Conservation (phyloP, 2,113 vertebrate genomes). For the Scartelaos histophorus region DNA sequence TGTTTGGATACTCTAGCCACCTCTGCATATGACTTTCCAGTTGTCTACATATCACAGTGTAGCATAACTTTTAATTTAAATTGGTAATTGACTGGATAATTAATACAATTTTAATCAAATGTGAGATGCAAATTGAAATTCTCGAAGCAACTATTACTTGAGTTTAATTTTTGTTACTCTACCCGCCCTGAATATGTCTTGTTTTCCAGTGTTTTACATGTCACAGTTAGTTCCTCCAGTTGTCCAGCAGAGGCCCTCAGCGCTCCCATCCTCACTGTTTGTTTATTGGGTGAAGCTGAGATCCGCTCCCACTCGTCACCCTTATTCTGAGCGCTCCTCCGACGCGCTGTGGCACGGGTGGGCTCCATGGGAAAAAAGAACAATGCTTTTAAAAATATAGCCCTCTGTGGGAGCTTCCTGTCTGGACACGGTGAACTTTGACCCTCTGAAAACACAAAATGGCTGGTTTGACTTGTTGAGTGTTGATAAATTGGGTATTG, state of each 20-base stretch:
- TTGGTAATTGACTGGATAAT: too few species aligned
- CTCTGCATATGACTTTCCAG: too few species aligned
- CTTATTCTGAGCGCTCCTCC: constrained; percentile 15
- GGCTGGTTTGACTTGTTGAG: constrained; percentile 33
- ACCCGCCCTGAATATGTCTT: too few species aligned
- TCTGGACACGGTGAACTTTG: constrained; percentile 30
- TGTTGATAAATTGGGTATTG: constrained; percentile 9
- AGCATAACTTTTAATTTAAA: too few species aligned
- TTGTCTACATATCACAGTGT: too few species aligned
- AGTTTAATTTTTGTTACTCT: too few species aligned
- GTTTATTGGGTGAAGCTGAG: constrained; percentile 19
- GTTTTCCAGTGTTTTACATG: too few species aligned
- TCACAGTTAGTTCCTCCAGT: constrained; percentile 17
- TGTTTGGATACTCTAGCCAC: too few species aligned
- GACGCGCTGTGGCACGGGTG: constrained; percentile 7
- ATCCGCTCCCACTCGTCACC: constrained; percentile 31
- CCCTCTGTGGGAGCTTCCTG: constrained; percentile 52
- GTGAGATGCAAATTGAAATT: too few species aligned
- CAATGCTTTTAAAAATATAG: constrained; percentile 46
- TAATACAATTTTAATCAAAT: too few species aligned
- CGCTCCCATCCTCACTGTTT: constrained; percentile 21
- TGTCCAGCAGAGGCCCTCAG: constrained; percentile 63
- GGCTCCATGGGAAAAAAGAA: constrained; percentile 50
- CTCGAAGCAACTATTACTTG: too few species aligned
- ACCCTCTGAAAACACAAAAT: constrained; percentile 43